phyloP scores from a whole-genome alignment of 2,888 invertebrate species.

The Lapara coniferarum region DNA sequence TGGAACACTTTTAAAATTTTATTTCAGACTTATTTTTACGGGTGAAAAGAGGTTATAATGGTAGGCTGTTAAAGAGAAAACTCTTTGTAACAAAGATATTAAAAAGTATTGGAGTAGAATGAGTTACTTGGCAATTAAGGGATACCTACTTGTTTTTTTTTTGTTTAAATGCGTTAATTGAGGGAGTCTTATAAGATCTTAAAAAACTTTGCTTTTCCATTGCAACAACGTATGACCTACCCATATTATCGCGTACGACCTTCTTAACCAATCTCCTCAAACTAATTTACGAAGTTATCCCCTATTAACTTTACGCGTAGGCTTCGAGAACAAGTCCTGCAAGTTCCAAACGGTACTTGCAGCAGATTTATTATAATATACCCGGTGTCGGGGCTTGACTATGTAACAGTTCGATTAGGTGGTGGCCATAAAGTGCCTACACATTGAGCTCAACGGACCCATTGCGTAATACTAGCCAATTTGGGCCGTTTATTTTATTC shows the following conservation, averaged over 20 bases:
- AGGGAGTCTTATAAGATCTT: no score
- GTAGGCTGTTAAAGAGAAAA: neutral
- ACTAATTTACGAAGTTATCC: neutral
- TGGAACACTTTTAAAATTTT: conserved; percentile 11
- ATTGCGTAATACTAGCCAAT: conserved; percentile 16
- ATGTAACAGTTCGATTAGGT: conserved; percentile 30
- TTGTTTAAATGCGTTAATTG: no score
- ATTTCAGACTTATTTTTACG: neutral
- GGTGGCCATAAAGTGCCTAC: conserved; percentile 27
- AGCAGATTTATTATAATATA: conserved; percentile 40
- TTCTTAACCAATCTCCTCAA: no score
- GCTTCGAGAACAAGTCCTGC: conserved; percentile 25
- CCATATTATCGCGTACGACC: no score
- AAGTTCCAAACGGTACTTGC: conserved; percentile 36
- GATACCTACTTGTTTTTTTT: no score
- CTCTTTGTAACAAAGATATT: no score
- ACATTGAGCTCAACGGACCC: conserved; percentile 26
- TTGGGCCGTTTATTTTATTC: conserved; percentile 16
- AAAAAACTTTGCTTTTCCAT: no score
- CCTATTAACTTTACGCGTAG: neutral
- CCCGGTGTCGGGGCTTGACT: conserved; percentile 28
- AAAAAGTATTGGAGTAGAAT: no score
- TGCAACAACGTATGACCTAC: no score
- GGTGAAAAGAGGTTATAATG: neutral
- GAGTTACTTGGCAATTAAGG: no score